Evolutionary conservation across 1,140 invertebrate genomes (phyloP).

Genomic region (Coelopa frigida): DNA sequence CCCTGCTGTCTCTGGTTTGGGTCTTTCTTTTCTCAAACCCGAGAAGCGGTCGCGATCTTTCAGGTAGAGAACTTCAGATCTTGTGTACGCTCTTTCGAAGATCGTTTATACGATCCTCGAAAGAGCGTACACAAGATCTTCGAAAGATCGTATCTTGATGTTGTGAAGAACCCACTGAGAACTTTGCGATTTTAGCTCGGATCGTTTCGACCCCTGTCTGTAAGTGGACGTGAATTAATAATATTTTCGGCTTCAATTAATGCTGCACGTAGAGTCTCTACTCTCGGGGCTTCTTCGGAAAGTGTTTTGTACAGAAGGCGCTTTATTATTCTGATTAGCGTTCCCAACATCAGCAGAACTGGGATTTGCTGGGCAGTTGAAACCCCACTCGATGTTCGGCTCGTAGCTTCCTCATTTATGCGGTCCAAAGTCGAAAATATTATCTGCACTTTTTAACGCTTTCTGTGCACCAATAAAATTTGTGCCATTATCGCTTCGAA

Average conservation of each 20-base stretch:
- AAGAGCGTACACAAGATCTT: too few relatives aligned
- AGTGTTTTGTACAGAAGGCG: constrained; percentile 1
- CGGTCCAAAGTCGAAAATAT: neutral
- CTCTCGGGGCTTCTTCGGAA: neutral
- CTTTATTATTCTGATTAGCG: constrained; percentile 16
- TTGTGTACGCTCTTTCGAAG: too few relatives aligned
- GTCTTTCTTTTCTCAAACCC: too few relatives aligned
- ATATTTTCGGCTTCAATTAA: constrained; percentile 26
- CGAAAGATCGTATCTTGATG: too few relatives aligned
- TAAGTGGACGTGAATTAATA: constrained; percentile 33
- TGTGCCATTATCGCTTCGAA: constrained; percentile 39
- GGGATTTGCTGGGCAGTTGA: constrained; percentile 26
- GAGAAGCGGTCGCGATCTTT: too few relatives aligned
- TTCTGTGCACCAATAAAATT: constrained; percentile 35
- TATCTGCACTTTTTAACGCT: constrained; percentile 16
- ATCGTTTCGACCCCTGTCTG: too few relatives aligned
- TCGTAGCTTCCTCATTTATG: neutral
- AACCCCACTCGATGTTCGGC: constrained; percentile 22
- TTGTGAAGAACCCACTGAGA: too few relatives aligned
- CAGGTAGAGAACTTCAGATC: too few relatives aligned
- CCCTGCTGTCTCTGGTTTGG: too few relatives aligned
- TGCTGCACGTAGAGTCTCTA: constrained; percentile 10
- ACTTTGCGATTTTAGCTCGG: too few relatives aligned
- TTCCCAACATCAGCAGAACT: constrained; percentile 21
- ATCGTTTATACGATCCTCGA: too few relatives aligned